Percentiles rank a stretch among this genome's conserved stretches.
Conservation (phyloP, 2,888 invertebrate genomes). For the Trichopria drosophilae region DNA sequence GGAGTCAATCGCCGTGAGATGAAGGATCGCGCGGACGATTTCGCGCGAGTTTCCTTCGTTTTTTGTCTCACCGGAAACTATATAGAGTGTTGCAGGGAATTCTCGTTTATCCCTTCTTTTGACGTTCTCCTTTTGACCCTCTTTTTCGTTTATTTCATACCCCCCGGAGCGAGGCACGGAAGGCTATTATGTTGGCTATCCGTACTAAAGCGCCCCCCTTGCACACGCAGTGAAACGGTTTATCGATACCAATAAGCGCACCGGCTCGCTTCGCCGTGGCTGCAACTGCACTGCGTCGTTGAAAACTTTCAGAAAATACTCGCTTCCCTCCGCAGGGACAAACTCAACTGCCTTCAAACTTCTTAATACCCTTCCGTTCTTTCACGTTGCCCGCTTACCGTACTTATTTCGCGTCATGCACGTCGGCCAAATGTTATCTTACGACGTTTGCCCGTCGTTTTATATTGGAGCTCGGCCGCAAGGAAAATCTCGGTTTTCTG, state of each 20-base stretch:
- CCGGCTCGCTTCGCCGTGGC: conserved; percentile 23
- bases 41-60: too few species aligned
- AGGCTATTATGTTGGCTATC: conserved; percentile 37
- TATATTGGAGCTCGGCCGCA: conserved; percentile 7
- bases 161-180: conserved; percentile 25
- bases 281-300: conserved; percentile 31
- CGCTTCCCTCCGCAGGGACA: conserved; percentile 7
- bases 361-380: conserved; percentile 11
- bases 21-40: too few species aligned
- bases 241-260: conserved; percentile 50
- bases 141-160: too few species aligned
- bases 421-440: too few species aligned
- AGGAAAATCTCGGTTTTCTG: too few species aligned
- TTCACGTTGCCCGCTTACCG: conserved; percentile 7
- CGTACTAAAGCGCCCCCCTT: conserved; percentile 21
- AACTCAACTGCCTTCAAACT: conserved; percentile 6
- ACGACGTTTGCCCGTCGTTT: conserved; percentile 21
- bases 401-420: conserved; percentile 2
- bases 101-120: too few species aligned
- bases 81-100: too few species aligned
- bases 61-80: too few species aligned
- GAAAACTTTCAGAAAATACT: conserved; percentile 31
- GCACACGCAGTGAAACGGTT: conserved; percentile 36
- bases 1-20: too few species aligned
- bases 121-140: too few species aligned